phyloP scores from a whole-genome alignment of 2,113 vertebrate genomes.

The Pelmatolapia mariae region DNA sequence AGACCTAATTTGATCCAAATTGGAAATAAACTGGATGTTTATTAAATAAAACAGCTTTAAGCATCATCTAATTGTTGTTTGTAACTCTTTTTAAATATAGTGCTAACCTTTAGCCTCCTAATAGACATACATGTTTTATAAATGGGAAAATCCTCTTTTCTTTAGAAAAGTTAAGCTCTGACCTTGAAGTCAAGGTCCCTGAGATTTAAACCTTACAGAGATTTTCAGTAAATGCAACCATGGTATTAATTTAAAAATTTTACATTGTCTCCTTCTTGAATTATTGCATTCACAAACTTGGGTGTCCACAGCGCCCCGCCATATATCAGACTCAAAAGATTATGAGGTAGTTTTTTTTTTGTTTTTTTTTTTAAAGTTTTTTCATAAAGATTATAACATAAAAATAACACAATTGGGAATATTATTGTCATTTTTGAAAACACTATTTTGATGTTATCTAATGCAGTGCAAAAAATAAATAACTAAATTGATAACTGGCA shows the following conservation, averaged over 20 bases:
- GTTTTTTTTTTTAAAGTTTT: neutral
- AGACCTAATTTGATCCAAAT: neutral
- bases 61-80: neutral
- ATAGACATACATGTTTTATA: neutral
- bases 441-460: neutral
- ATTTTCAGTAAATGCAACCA: neutral
- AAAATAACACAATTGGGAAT: neutral
- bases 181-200: neutral
- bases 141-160: neutral
- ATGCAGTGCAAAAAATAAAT: neutral
- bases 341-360: neutral
- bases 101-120: neutral
- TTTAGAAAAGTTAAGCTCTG: neutral
- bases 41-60: neutral
- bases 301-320: fast-evolving
- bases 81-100: neutral
- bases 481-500: neutral
- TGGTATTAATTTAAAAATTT: neutral
- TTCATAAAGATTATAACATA: neutral
- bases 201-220: neutral
- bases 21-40: neutral
- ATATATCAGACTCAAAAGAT: neutral
- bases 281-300: neutral
- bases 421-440: neutral
- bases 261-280: neutral